Conservation (phyloP, 2,113 vertebrate genomes). For the Canis aureus region DNA sequence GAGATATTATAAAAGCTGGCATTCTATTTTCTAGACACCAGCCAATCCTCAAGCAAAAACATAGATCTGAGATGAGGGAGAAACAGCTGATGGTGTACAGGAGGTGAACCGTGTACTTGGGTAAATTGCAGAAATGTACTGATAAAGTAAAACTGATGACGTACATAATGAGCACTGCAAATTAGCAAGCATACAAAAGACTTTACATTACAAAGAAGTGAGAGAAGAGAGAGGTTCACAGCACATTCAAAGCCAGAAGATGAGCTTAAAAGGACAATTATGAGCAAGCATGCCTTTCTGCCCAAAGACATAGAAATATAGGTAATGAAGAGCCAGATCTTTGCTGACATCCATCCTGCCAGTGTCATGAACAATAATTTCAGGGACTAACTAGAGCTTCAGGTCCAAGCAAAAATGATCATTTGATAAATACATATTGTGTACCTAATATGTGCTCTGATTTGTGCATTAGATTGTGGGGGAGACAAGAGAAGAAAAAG, state of each 20-base stretch:
- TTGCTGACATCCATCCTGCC: not conserved
- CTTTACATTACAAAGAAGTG: not conserved
- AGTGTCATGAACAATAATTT: not conserved
- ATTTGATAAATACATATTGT: not conserved
- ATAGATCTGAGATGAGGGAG: not conserved
- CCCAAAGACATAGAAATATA: not conserved
- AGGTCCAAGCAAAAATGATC: slow-evolving; percentile 2
- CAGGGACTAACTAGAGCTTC: not conserved
- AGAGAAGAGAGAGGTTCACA: not conserved
- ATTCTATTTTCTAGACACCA: slow-evolving; percentile 61
- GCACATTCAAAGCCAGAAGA: slow-evolving; percentile 15
- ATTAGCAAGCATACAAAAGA: slow-evolving; percentile 50
- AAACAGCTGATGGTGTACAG: not conserved
- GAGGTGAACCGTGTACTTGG: not conserved
- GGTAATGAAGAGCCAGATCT: not conserved
- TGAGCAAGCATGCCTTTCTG: not conserved
- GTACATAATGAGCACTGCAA: slow-evolving; percentile 59
- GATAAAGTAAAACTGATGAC: slow-evolving; percentile 54
- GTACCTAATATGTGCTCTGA: not conserved
- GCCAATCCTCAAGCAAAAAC: slow-evolving; percentile 53
- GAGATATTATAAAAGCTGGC: slow-evolving; percentile 65
- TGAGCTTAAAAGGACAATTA: slow-evolving; percentile 48
- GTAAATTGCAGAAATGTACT: slow-evolving; percentile 52
- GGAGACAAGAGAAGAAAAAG: not conserved
- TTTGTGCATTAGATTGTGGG: not conserved